Conservation (phyloP, 2,797 vertebrate species). For the Echeneis naucrates region DNA sequence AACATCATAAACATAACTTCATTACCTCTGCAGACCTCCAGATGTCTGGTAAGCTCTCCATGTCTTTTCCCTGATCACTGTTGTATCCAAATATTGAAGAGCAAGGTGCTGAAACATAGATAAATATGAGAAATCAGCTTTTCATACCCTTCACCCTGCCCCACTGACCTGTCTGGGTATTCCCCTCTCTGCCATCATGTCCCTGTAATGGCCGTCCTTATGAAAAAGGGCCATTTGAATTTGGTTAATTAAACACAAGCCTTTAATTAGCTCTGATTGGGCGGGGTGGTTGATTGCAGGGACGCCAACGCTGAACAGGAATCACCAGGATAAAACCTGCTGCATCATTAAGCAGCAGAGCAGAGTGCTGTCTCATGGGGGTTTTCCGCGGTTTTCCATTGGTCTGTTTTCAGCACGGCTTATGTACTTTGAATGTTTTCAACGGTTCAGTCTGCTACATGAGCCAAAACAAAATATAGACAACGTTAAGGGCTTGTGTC, state of each 20-base stretch:
- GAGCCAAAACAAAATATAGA: not conserved
- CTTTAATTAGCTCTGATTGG: conserved; percentile 63
- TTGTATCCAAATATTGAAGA: not conserved
- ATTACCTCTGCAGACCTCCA: conserved; percentile 30
- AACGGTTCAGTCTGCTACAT: not conserved
- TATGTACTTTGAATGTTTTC: conserved; percentile 9
- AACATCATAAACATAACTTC: conserved; percentile 48
- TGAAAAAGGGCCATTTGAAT: conserved; percentile 52
- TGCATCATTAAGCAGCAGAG: conserved; percentile 27
- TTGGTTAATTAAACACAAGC: conserved; percentile 68
- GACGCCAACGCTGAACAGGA: conserved; percentile 30
- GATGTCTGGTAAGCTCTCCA: conserved; percentile 5
- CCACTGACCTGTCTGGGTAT: conserved; percentile 4
- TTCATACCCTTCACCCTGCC: not conserved
- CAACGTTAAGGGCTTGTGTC: not conserved
- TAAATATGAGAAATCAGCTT: not conserved
- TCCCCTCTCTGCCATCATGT: conserved; percentile 35
- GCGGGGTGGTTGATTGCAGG: conserved; percentile 28
- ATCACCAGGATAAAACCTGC: conserved; percentile 45
- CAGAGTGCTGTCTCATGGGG: conserved; percentile 9
- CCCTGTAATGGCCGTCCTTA: conserved; percentile 32
- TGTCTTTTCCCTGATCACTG: not conserved
- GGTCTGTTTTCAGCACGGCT: conserved; percentile 47
- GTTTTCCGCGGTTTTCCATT: conserved; percentile 16
- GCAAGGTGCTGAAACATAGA: not conserved